These are phyloP conservation scores for Protomyctophum bolini DNA, from an alignment of 2,113 vertebrate genomes.

Conservation along the genomic window DNA sequence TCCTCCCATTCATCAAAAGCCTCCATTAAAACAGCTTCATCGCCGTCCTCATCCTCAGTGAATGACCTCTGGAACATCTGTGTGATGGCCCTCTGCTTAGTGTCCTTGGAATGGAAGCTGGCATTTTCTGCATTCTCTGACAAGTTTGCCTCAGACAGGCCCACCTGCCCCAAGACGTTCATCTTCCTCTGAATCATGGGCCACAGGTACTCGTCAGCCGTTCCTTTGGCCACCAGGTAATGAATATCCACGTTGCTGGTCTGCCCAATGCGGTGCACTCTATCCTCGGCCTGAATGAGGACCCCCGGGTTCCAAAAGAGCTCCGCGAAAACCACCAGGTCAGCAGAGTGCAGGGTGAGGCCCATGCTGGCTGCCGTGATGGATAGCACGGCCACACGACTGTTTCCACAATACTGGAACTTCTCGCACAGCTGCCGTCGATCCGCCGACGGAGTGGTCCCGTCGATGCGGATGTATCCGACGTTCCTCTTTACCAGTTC, in stretches of 20 bases:
- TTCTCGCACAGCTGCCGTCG: conserved; percentile 86
- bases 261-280: conserved; percentile 95
- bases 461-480: conserved; percentile 89
- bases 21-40: conserved; percentile 79
- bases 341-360: conserved; percentile 89
- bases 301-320: conserved; percentile 99
- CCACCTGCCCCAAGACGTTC: conserved; percentile 90
- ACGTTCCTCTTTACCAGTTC: conserved; percentile 86
- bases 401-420: conserved; percentile 84
- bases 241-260: conserved; percentile 91
- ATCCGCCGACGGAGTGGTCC: conserved; percentile 87
- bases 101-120: conserved; percentile 85
- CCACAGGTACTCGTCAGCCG: conserved; percentile 96
- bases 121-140: conserved; percentile 84
- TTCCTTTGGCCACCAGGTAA: conserved; percentile 94
- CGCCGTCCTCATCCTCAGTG: conserved; percentile 66
- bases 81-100: conserved; percentile 82
- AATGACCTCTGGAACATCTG: conserved; percentile 90
- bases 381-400: conserved; percentile 88
- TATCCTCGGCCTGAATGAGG: conserved; percentile 95
- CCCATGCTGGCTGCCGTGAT: conserved; percentile 98
- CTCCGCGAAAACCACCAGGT: conserved; percentile 94
- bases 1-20: conserved; percentile 78
- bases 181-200: conserved; percentile 96
- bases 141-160: conserved; percentile 90